Conservation (phyloP, 2,113 vertebrate species). For the Chaetura pelagica region DNA sequence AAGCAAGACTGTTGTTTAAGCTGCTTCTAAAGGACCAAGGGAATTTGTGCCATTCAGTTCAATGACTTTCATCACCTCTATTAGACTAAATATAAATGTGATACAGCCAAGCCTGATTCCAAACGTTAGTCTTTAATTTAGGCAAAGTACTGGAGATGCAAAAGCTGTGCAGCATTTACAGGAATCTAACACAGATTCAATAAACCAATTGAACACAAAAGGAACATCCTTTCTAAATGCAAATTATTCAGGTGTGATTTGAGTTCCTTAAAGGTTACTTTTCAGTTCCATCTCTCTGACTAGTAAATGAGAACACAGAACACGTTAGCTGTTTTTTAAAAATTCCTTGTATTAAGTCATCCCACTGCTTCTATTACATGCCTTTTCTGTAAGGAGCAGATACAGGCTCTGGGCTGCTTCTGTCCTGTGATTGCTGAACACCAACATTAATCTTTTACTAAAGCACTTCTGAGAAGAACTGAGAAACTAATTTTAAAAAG, state of each 20-base stretch:
- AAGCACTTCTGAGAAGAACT: background rate
- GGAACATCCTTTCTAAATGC: slow-evolving; percentile 65
- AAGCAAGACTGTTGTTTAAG: slow-evolving; percentile 13
- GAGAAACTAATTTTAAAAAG: slow-evolving; percentile 20
- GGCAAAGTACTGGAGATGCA: slow-evolving; percentile 48
- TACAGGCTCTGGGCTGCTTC: slow-evolving; percentile 30
- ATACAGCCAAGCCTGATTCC: slow-evolving; percentile 57
- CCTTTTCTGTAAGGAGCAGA: slow-evolving; percentile 40
- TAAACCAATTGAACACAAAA: slow-evolving; percentile 60
- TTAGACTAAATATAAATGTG: slow-evolving; percentile 59
- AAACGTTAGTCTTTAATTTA: slow-evolving; percentile 69
- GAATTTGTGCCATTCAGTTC: slow-evolving; percentile 53
- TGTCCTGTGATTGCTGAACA: slow-evolving; percentile 33
- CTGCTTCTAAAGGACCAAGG: slow-evolving; percentile 28
- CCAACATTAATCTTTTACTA: slow-evolving; percentile 30
- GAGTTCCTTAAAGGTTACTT: slow-evolving; percentile 60
- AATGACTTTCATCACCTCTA: slow-evolving; percentile 57
- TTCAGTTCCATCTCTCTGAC: slow-evolving; percentile 18
- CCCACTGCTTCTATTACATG: slow-evolving; percentile 36
- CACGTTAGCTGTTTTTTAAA: slow-evolving; percentile 35
- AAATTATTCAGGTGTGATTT: slow-evolving; percentile 53
- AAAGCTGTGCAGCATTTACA: slow-evolving; percentile 51
- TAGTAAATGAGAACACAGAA: slow-evolving; percentile 55
- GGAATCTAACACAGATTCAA: slow-evolving; percentile 55
- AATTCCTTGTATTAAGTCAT: slow-evolving; percentile 46